Conservation (phyloP, 2,888 invertebrate species). For the Xiphydria camelus region DNA sequence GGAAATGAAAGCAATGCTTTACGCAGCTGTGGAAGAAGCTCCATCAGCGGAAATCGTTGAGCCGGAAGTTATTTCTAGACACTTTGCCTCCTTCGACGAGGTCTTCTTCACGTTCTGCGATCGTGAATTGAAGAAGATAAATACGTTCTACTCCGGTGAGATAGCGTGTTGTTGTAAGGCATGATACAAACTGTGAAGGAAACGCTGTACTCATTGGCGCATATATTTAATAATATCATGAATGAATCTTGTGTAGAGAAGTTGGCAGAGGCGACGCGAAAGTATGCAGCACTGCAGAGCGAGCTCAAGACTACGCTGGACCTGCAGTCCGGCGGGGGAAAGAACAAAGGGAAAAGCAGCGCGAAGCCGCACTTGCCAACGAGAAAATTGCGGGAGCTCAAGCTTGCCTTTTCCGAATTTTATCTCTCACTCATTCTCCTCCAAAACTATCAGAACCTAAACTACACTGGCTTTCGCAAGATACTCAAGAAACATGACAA, state of each 20-base stretch:
- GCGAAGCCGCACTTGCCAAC: conserved; percentile 65
- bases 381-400: conserved; percentile 88
- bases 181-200: not conserved
- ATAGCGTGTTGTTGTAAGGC: not conserved
- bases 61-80: conserved; percentile 81
- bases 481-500: conserved; percentile 99
- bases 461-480: conserved; percentile 98
- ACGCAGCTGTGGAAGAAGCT: conserved; percentile 87
- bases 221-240: not conserved
- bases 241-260: conserved; percentile 70
- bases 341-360: conserved; percentile 47
- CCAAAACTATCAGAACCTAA: conserved; percentile 98
- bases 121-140: conserved; percentile 93
- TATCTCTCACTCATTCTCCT: conserved; percentile 94
- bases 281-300: conserved; percentile 86
- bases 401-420: conserved; percentile 98
- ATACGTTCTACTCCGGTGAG: conserved; percentile 91
- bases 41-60: conserved; percentile 90
- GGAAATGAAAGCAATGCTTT: conserved; percentile 96
- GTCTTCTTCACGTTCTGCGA: conserved; percentile 95
- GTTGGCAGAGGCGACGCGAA: conserved; percentile 94
- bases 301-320: conserved; percentile 69
- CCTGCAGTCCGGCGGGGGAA: conserved; percentile 54
- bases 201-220: not conserved
- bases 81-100: conserved; percentile 93